phyloP scores from a whole-genome alignment of 2,888 invertebrate genomes.

The Drosophila suboccidentalis region DNA sequence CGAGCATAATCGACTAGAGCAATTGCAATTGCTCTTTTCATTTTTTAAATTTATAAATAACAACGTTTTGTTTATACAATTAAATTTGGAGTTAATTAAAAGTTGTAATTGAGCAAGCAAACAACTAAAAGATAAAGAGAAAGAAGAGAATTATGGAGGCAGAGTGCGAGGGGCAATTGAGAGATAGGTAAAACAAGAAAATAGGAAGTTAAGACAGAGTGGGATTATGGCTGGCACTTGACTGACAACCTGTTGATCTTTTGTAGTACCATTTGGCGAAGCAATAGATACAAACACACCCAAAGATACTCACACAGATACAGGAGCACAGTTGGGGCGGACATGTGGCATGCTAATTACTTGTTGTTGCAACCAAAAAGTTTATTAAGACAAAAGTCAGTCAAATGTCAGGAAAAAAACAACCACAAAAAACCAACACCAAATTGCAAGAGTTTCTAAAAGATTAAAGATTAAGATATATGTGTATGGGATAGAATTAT shows the following conservation, averaged over 20 bases:
- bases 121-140: not conserved
- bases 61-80: constrained; percentile 17
- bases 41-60: constrained; percentile 9
- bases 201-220: constrained; percentile 20
- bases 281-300: constrained; percentile 26
- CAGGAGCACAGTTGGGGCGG: constrained; percentile 26
- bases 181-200: constrained; percentile 6
- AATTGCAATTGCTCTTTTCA: not conserved
- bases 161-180: not conserved
- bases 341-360: constrained; percentile 59
- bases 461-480: not conserved
- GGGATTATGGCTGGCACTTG: constrained; percentile 51
- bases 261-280: constrained; percentile 48
- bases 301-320: constrained; percentile 11
- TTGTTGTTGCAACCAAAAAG: constrained; percentile 19
- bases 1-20: not conserved
- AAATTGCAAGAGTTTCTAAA: not conserved
- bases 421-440: constrained; percentile 19
- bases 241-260: constrained; percentile 66
- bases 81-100: constrained; percentile 22
- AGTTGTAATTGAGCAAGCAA: constrained; percentile 19
- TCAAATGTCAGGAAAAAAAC: constrained; percentile 42
- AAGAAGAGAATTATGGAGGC: not conserved
- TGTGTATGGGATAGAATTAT: not conserved
- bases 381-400: constrained; percentile 8